These are phyloP conservation scores for Phalera bucephala DNA, from an alignment of 2,888 invertebrate genomes.

Conservation along the genomic window DNA sequence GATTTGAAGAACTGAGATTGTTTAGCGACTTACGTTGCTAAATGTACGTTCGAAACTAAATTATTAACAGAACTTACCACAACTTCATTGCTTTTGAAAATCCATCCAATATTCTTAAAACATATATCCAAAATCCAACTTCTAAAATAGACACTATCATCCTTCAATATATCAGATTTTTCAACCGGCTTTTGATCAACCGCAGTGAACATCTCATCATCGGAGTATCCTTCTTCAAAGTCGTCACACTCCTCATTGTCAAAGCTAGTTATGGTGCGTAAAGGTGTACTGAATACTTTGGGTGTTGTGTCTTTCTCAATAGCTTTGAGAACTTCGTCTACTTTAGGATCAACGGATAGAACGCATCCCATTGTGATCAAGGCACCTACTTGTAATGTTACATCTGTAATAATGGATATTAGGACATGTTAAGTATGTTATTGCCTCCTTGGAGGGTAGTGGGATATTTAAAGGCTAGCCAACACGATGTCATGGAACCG, in stretches of 20 bases:
- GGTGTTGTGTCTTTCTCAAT: constrained; percentile 69
- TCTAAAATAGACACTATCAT: constrained; percentile 55
- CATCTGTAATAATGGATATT: constrained; percentile 84
- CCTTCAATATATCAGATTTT: constrained; percentile 41
- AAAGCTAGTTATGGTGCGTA: constrained; percentile 30
- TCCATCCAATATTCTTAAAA: constrained; percentile 80
- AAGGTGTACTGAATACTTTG: constrained; percentile 34
- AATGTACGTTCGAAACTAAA: no score
- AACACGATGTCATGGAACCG: no score
- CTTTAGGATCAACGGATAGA: constrained; percentile 85
- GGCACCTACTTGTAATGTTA: constrained; percentile 88
- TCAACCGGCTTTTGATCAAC: constrained; percentile 20
- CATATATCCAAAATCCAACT: constrained; percentile 86
- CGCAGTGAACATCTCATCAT: constrained; percentile 65
- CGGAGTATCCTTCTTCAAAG: constrained; percentile 74
- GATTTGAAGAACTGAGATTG: no score
- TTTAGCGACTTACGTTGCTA: no score
- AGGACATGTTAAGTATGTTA: no score
- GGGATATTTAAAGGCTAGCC: no score
- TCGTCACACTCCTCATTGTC: constrained; percentile 61
- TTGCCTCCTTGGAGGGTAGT: no score
- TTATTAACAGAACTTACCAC: constrained; percentile 59
- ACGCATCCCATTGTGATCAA: constrained; percentile 89
- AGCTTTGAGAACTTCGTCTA: constrained; percentile 84
- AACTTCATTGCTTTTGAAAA: constrained; percentile 52